A percentile compares a stretch with the other conserved stretches of the same genome.
These are phyloP conservation scores for Alethe diademata DNA, from an alignment of 2,113 vertebrate genomes.

Conservation along the genomic window DNA sequence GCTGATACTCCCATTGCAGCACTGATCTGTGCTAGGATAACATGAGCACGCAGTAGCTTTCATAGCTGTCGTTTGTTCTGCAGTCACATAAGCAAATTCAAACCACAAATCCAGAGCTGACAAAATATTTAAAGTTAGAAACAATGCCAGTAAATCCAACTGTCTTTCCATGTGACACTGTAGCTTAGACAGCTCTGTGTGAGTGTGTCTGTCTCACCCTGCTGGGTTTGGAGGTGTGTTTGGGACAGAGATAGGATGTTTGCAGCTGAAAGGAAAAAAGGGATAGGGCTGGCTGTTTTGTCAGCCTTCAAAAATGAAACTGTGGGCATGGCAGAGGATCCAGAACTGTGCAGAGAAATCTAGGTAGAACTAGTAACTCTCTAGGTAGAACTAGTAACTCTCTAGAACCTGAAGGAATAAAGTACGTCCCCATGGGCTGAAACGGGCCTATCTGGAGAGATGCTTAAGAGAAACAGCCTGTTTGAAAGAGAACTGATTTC, in stretches of 20 bases:
- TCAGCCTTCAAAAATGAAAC: background rate
- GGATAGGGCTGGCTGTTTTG: background rate
- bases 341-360: background rate
- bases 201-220: background rate
- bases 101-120: background rate
- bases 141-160: slow-evolving; percentile 34
- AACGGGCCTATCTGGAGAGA: background rate
- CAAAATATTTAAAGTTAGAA: slow-evolving; percentile 21
- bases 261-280: background rate
- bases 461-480: background rate
- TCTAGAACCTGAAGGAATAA: background rate
- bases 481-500: background rate
- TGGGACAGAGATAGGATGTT: background rate
- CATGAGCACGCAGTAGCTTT: background rate
- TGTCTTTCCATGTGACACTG: background rate
- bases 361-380: background rate
- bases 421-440: background rate
- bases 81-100: background rate
- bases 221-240: background rate
- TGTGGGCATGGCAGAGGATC: background rate
- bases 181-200: background rate
- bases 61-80: background rate
- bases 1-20: background rate
- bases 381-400: background rate
- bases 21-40: background rate